These are phyloP conservation scores for Ophion costatus DNA, from an alignment of 2,888 invertebrate genomes.

Conservation along the genomic window DNA sequence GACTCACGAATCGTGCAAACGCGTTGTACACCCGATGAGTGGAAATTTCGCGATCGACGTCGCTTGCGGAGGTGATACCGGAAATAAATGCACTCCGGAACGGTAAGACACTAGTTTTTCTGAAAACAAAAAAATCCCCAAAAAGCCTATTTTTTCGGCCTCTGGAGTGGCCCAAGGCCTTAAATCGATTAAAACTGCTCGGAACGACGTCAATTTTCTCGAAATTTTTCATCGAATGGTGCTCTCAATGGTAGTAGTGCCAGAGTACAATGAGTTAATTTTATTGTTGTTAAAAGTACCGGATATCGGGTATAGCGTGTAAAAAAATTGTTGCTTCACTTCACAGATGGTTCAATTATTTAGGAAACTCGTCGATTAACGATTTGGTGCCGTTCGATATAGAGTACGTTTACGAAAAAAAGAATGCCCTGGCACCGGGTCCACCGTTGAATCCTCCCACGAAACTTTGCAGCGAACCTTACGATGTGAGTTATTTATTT, in stretches of 20 bases:
- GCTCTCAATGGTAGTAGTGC: no score
- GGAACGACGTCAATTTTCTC: neutral
- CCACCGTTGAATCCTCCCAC: constrained; percentile 83
- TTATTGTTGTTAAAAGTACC: neutral
- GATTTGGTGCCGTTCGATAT: constrained; percentile 88
- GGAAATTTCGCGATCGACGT: constrained; percentile 90
- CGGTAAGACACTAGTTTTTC: no score
- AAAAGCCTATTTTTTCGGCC: no score
- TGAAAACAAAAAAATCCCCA: no score
- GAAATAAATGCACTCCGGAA: constrained; percentile 87
- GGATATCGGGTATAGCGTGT: neutral
- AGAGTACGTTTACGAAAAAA: constrained; percentile 84
- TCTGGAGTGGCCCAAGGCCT: no score
- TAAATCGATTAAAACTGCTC: no score
- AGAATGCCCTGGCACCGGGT: constrained; percentile 80
- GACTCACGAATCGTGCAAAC: constrained; percentile 91
- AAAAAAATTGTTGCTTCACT: constrained; percentile 55
- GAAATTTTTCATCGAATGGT: neutral
- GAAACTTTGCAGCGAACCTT: constrained; percentile 86
- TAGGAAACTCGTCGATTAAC: constrained; percentile 86
- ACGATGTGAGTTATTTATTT: constrained; percentile 81
- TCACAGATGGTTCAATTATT: constrained; percentile 87
- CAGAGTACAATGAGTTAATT: neutral
- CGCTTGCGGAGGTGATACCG: constrained; percentile 89
- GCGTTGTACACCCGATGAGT: constrained; percentile 90